phyloP scores from a whole-genome alignment of 2,888 invertebrate genomes.

The Blastobasis adustella region DNA sequence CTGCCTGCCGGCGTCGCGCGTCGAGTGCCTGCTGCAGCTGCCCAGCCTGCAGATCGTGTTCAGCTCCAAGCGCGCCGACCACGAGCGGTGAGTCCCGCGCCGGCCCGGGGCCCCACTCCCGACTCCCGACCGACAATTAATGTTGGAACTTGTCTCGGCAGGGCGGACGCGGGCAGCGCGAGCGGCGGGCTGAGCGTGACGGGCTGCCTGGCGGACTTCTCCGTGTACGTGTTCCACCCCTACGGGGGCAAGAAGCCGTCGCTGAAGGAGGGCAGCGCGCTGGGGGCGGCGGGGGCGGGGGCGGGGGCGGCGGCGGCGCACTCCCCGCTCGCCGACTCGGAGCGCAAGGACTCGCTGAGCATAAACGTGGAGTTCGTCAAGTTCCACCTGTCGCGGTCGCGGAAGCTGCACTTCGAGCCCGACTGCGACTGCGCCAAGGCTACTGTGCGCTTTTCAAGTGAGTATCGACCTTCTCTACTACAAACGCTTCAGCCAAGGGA shows the following conservation, averaged over 20 bases:
- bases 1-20: constrained; percentile 94
- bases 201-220: constrained; percentile 96
- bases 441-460: constrained; percentile 94
- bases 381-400: constrained; percentile 92
- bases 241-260: constrained; percentile 80
- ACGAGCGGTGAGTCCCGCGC: constrained; percentile 77
- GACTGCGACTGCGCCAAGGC: constrained; percentile 85
- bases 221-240: constrained; percentile 98
- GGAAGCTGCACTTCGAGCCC: constrained; percentile 85
- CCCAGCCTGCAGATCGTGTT: constrained; percentile 98
- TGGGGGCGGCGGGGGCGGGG: neutral
- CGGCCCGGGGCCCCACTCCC: neutral
- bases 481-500: too few relatives aligned
- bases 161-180: constrained; percentile 75
- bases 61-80: constrained; percentile 92
- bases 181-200: constrained; percentile 94
- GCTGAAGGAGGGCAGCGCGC: neutral
- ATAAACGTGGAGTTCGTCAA: constrained; percentile 98
- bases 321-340: constrained; percentile 90
- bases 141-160: neutral
- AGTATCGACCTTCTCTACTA: constrained; percentile 28
- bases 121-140: neutral
- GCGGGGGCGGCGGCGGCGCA: constrained; percentile 66
- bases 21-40: constrained; percentile 95
- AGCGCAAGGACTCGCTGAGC: constrained; percentile 95